Base-by-base conservation (phyloP, 2,888 invertebrate genomes). In the Diogma glabrata region DNA sequence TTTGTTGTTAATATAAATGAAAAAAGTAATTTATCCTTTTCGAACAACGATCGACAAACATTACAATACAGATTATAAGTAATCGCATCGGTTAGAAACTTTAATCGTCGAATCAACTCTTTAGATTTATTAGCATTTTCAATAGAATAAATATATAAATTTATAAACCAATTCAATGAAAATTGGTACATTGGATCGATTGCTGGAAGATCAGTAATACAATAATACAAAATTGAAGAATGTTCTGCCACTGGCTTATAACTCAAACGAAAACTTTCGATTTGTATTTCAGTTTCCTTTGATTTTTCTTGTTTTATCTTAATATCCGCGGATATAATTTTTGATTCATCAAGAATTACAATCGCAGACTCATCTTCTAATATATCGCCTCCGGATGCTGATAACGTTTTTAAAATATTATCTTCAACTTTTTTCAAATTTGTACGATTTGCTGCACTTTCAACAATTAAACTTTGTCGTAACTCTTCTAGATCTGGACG, bases 181-280 rank as follows among this genome's bases (percentile, higher is more conserved):
- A 92, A 94, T 67, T 93, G 93, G 69, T 94, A 94, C 93, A 94
- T 94, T 12, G 90, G 90, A 67, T 94, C 92, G 22, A 94, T 83
- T 60, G 81, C 83, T 38, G 90, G 83, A 64, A 94, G 74, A 64
- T 92, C 91, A 0, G 84, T 82, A 10, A 92, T 76, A 47, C 90
- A 90, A 71, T 93, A 92, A 72, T 89, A 93, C 43, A 93, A 69
- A 55, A 90, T 84, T 57, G 91, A 86, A 0, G 89, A 88, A 54
- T 91, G 81, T 50, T 83, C 79, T 0, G 93, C 92, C 0, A 93
- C 90, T 0, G 90, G 86, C 49, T 87, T 81, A 65, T 93, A 93
- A 8, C 81, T 82, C 22, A 79, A 75, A 23, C 93, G 78, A 1
- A 89, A 87, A 7, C 75, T 75, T 57, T 92, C 90, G 51, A 93